Conservation (phyloP, 1,140 invertebrate species). For the Adoxophyes honmai region DNA sequence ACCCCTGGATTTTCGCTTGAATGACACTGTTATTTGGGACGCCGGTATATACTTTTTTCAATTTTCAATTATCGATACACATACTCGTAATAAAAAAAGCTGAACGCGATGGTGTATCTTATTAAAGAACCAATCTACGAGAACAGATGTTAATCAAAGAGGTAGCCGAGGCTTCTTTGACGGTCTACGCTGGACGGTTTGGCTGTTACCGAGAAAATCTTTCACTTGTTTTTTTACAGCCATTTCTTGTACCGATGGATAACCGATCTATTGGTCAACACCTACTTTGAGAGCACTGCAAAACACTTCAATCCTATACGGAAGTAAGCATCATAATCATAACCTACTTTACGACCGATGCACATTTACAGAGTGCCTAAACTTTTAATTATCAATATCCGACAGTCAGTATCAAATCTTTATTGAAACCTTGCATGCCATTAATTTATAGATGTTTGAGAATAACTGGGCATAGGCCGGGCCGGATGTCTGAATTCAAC, state of each 20-base stretch:
- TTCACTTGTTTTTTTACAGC: background rate
- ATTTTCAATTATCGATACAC: slow-evolving; percentile 31
- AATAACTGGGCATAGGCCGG: no score
- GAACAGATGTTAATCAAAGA: slow-evolving; percentile 48
- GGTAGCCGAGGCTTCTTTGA: slow-evolving; percentile 30
- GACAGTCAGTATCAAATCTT: no score
- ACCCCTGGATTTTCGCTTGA: no score
- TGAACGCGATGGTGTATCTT: slow-evolving; percentile 36
- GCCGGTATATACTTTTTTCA: no score
- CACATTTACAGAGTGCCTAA: no score
- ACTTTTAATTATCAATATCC: no score
- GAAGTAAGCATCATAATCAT: no score
- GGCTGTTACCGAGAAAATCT: background rate
- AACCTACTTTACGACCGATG: no score
- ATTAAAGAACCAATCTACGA: slow-evolving; percentile 47
- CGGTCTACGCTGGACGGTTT: background rate
- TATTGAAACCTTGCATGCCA: no score
- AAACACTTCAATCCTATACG: background rate
- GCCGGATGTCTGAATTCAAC: no score
- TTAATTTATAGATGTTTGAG: no score
- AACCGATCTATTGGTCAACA: background rate
- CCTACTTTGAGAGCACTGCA: background rate
- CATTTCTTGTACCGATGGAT: background rate
- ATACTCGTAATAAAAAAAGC: slow-evolving; percentile 24
- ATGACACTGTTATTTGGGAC: no score